A percentile compares a stretch with the other conserved stretches of the same genome.
phyloP scores from a whole-genome alignment of 2,888 invertebrate genomes.

The Epirrita christyi region DNA sequence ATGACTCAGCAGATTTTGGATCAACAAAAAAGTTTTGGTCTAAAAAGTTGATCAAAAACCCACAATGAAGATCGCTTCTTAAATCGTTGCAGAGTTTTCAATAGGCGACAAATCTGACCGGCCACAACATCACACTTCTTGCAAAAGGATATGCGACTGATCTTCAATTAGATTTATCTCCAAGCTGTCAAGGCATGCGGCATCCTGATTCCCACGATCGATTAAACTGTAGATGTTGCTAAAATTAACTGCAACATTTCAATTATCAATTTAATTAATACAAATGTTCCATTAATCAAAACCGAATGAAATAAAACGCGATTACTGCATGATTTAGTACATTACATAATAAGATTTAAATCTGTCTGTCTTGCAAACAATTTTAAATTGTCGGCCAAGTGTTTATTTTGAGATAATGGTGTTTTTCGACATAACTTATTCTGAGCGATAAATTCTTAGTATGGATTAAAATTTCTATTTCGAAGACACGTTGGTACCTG shows the following conservation, averaged over 20 bases:
- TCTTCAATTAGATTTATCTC: conserved; percentile 11
- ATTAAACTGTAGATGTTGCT: conserved; percentile 11
- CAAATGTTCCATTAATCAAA: conserved; percentile 32
- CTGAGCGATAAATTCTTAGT: conserved; percentile 20
- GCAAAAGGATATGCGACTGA: conserved; percentile 2
- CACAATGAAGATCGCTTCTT: too few species aligned
- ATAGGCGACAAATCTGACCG: too few species aligned
- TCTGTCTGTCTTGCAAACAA: conserved; percentile 21
- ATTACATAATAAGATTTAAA: conserved; percentile 33
- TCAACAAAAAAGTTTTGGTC: too few species aligned
- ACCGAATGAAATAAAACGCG: conserved; percentile 30
- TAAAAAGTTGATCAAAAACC: too few species aligned
- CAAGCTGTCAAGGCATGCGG: conserved; percentile 8
- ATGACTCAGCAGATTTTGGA: too few species aligned
- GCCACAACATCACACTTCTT: background rate
- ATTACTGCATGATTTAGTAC: conserved; percentile 34
- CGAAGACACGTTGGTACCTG: background rate
- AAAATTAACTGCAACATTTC: conserved; percentile 24
- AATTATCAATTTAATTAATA: conserved; percentile 35
- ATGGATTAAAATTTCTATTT: conserved; percentile 13
- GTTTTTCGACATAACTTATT: conserved; percentile 23
- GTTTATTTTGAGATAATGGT: conserved; percentile 35
- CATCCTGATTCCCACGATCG: conserved; percentile 24
- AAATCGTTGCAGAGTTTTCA: too few species aligned
- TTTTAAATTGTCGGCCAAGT: conserved; percentile 20